Percentiles rank a stretch among this genome's conserved stretches.
phyloP scores from a whole-genome alignment of 2,797 vertebrate species.

The Ctenopoma multispine region DNA sequence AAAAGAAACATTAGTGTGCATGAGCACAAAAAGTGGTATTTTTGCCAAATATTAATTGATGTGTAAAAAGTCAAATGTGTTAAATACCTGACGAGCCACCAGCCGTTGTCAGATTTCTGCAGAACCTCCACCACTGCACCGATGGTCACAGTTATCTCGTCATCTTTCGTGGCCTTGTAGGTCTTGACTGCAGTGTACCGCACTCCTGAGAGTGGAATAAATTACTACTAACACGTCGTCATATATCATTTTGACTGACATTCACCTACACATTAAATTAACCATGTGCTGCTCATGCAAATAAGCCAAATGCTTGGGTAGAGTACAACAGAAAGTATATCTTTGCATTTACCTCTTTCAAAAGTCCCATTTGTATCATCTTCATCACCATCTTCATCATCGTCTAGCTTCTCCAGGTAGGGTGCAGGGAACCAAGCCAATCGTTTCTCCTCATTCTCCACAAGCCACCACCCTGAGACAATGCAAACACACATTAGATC shows the following conservation, averaged over 20 bases:
- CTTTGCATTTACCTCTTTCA: constrained; percentile 48
- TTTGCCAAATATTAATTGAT: too few relatives aligned
- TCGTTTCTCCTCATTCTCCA: constrained; percentile 88
- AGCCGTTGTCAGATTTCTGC: constrained; percentile 86
- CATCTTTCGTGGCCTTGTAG: constrained; percentile 83
- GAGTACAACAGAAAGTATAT: background rate
- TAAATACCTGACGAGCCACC: constrained; percentile 92
- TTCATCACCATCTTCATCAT: constrained; percentile 48
- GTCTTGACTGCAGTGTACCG: constrained; percentile 78
- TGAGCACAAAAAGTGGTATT: too few relatives aligned
- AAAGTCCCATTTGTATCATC: constrained; percentile 33
- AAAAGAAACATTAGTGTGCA: background rate
- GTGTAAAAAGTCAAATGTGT: background rate
- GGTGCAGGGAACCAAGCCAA: constrained; percentile 95
- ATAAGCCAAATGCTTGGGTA: too few relatives aligned
- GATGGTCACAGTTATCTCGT: constrained; percentile 85
- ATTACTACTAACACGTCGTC: background rate
- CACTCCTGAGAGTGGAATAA: constrained; percentile 68
- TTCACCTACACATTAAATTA: too few relatives aligned
- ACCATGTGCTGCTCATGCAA: background rate
- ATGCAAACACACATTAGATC: constrained; percentile 1
- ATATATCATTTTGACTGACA: background rate
- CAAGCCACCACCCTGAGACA: constrained; percentile 94
- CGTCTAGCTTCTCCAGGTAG: constrained; percentile 84
- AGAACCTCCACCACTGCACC: constrained; percentile 86